Conservation (phyloP, 2,113 vertebrate genomes). For the Seriola quinqueradiata region DNA sequence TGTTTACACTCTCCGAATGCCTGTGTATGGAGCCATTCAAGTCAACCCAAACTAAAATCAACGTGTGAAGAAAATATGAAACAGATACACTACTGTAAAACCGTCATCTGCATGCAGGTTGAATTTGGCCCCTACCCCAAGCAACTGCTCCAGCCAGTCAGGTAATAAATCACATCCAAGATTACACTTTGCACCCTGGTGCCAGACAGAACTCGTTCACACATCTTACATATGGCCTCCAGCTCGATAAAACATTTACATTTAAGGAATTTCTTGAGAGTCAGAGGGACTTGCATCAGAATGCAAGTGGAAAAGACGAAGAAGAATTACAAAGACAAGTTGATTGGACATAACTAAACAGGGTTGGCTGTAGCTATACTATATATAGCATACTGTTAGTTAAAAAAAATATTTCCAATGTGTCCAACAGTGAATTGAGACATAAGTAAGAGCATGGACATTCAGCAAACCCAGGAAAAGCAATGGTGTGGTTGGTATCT, state of each 20-base stretch:
- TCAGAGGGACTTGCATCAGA: constrained; percentile 5
- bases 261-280: constrained; percentile 18
- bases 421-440: background rate
- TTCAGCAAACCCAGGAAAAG: background rate
- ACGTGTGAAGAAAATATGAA: constrained; percentile 18
- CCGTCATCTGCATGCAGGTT: constrained; percentile 12
- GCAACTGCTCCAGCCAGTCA: constrained; percentile 22
- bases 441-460: background rate
- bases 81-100: background rate
- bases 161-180: constrained; percentile 71
- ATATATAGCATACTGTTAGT: too few relatives aligned
- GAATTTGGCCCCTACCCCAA: constrained; percentile 21
- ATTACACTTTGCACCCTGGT: constrained; percentile 69
- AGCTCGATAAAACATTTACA: constrained; percentile 36
- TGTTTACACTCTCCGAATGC: background rate
- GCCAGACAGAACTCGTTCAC: constrained; percentile 62
- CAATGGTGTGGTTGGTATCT: background rate
- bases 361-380: background rate
- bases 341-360: background rate
- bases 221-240: constrained; percentile 32
- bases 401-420: background rate
- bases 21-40: background rate
- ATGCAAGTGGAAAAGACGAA: background rate
- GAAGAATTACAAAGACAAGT: background rate
- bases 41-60: background rate